Conservation (phyloP, 2,888 invertebrate species). For the Eugnorisma glareosa region DNA sequence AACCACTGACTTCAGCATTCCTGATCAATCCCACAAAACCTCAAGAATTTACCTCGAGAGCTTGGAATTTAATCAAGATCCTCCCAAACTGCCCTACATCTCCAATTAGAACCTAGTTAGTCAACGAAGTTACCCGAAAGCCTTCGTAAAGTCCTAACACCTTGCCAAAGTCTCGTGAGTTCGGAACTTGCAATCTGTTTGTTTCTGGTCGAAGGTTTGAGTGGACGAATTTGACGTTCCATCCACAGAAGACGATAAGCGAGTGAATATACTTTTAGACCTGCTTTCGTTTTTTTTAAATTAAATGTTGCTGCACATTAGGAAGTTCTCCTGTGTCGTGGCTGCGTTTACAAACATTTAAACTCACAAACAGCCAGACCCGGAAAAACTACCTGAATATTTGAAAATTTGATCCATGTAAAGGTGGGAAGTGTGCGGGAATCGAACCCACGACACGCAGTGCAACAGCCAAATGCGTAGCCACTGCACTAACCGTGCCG, state of each 20-base stretch:
- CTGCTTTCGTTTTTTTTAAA: no score
- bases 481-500: no score
- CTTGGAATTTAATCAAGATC: slow-evolving; percentile 21
- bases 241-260: slow-evolving; percentile 14
- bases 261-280: not conserved
- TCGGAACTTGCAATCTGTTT: slow-evolving; percentile 64
- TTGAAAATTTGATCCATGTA: no score
- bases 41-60: not conserved
- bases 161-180: slow-evolving; percentile 56
- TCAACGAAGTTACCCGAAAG: slow-evolving; percentile 37
- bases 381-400: no score
- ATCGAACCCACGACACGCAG: no score
- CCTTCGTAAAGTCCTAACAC: slow-evolving; percentile 60
- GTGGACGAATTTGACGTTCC: slow-evolving; percentile 25
- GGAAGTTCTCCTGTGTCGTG: no score
- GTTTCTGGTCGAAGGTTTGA: slow-evolving; percentile 49
- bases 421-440: no score
- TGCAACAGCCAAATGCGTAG: no score
- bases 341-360: no score
- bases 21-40: not conserved
- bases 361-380: no score
- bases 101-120: slow-evolving; percentile 43
- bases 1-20: not conserved
- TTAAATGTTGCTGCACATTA: no score
- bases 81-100: slow-evolving; percentile 12